Evolutionary conservation across 2,113 vertebrate species (phyloP).

Genomic region (Datnioides undecimradiatus): DNA sequence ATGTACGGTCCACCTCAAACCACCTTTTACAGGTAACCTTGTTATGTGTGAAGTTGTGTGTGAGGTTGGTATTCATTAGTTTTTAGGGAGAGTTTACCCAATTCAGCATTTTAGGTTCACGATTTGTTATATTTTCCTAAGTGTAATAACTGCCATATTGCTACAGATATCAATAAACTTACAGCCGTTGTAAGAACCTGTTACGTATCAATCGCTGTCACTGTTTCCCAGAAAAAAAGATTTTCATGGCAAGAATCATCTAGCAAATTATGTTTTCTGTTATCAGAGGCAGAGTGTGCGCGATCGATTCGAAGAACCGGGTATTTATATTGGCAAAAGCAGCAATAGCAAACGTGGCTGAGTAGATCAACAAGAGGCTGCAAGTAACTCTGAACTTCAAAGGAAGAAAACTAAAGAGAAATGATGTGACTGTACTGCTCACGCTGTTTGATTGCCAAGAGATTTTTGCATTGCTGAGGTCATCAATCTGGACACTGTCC

Average conservation of each 20-base stretch:
- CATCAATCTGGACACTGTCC: conserved; percentile 40
- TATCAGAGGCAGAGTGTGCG: neutral
- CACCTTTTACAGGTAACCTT: conserved; percentile 92
- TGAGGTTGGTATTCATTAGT: neutral
- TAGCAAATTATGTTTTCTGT: neutral
- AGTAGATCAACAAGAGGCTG: conserved; percentile 1
- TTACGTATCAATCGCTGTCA: neutral
- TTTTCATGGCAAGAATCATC: neutral
- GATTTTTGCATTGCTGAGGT: conserved; percentile 39
- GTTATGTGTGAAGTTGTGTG: neutral
- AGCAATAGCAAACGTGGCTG: neutral
- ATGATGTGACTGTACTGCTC: neutral
- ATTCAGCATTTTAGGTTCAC: neutral
- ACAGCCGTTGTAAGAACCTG: neutral
- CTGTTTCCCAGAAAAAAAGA: neutral
- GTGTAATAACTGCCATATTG: neutral
- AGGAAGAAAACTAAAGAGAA: conserved; percentile 34
- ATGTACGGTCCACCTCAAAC: conserved; percentile 93
- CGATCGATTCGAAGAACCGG: neutral
- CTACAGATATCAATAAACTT: neutral
- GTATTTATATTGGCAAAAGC: neutral
- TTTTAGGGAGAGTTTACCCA: neutral
- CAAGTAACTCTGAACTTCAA: conserved; percentile 13
- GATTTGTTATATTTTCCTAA: neutral
- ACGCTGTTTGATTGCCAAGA: conserved; percentile 6